A percentile compares a stretch with the other conserved stretches of the same genome.
Evolutionary conservation across 1,140 invertebrate genomes (phyloP).

Genomic region (Musca domestica): DNA sequence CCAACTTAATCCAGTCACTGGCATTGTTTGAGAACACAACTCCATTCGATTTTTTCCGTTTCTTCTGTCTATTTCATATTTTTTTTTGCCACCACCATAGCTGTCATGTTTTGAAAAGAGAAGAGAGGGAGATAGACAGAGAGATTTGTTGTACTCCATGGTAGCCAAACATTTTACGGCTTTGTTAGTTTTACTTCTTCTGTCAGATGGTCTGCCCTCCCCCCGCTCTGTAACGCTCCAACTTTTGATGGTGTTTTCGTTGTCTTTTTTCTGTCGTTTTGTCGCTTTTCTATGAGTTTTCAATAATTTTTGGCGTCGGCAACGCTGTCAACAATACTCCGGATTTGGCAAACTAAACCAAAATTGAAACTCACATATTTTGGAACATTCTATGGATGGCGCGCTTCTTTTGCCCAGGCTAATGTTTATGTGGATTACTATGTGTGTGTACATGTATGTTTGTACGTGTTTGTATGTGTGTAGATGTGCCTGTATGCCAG

Average conservation of each 20-base stretch:
- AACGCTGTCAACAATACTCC: conserved; percentile 22
- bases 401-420: background rate
- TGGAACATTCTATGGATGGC: conserved; percentile 4
- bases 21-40: conserved; percentile 17
- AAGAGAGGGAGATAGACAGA: no score
- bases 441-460: no score
- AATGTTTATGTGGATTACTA: no score
- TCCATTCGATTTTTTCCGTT: background rate
- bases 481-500: no score
- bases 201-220: no score
- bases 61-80: no score
- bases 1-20: conserved; percentile 19
- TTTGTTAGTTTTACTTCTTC: conserved; percentile 18
- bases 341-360: conserved; percentile 21
- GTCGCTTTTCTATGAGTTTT: conserved; percentile 10
- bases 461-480: no score
- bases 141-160: background rate
- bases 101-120: no score
- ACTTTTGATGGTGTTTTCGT: background rate
- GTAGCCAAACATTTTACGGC: conserved; percentile 19
- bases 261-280: background rate
- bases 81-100: no score
- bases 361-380: conserved; percentile 8
- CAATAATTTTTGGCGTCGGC: conserved; percentile 20
- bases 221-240: no score